Evolutionary conservation across 2,797 vertebrate genomes (phyloP), one percentile per base, ranked within the genome.

Genomic region (Hyperoplus immaculatus): DNA sequence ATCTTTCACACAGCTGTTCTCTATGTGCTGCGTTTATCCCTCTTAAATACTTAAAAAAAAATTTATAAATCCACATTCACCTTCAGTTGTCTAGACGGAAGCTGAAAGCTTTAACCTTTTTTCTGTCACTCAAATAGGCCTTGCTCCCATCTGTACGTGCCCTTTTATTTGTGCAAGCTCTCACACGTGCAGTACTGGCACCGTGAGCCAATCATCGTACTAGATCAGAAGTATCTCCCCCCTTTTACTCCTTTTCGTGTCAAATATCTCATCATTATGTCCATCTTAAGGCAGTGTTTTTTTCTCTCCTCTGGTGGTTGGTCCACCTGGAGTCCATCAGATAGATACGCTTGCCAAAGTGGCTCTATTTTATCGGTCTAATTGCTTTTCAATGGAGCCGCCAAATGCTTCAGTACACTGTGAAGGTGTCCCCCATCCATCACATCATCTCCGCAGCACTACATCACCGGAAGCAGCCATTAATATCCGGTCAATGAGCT

Each of bases 401-500:
- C 68, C 65, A 69, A 91, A 87, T 69, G 85, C 83, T 84, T 77
- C 77, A 81, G 80, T 89, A 85, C 87, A 85, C 85, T 69, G 60
- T 0, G 47, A 90, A 91, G 88, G 87, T 90, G 89, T 91, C 84
- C 82, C 29, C 78, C 45, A 92, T 92, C 87, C 73, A 86, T 92
- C 90, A 90, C 78, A 56, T 67, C 75, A 60, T 73, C 60, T 53
- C 66, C 64, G 18, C 54, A 4, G 47, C 58, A 49, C 80, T 89
- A 85, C 87, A 89, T 92, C 86, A 86, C 85, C 60, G 38, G 77
- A 88, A 87, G 81, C 69, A 64, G 51, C 41, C 74, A 76, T 90
- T 92, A 87, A 88, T 86, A 84, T 90, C 83, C 51, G 69, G 73
- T 87, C 87, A 90, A 77, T 83, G 88, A 85, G 80, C 83, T 82